Conservation (phyloP, 2,797 vertebrate species). For the Fratercula arctica region DNA sequence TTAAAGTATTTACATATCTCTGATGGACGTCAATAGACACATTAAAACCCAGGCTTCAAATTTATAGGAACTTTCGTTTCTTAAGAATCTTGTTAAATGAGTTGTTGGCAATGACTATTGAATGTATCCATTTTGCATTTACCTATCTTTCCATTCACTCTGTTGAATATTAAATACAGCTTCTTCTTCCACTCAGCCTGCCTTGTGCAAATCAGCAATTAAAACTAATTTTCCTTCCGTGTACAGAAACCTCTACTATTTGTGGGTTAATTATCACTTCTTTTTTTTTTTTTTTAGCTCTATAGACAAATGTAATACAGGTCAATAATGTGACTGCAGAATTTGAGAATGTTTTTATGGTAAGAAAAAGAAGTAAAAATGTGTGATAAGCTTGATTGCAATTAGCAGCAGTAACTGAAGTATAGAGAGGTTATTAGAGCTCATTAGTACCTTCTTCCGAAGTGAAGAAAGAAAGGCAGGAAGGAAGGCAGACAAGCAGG, state of each 20-base stretch:
- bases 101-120: neutral
- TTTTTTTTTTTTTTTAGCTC: neutral
- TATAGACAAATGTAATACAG: neutral
- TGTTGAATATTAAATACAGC: neutral
- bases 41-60: neutral
- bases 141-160: neutral
- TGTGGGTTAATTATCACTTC: neutral
- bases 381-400: neutral
- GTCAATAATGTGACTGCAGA: neutral
- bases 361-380: neutral
- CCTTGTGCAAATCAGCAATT: neutral
- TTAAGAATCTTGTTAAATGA: neutral
- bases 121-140: neutral
- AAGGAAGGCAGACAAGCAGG: neutral
- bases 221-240: neutral
- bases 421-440: neutral
- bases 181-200: neutral
- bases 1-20: neutral
- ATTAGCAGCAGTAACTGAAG: neutral
- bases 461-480: neutral
- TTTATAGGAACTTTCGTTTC: neutral
- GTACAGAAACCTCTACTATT: neutral
- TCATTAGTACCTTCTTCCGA: neutral
- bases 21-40: neutral
- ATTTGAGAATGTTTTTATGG: neutral